Evolutionary conservation across 2,888 invertebrate genomes (phyloP), one percentile per base, ranked within the genome.

Genomic region (Embidobia sp.): DNA sequence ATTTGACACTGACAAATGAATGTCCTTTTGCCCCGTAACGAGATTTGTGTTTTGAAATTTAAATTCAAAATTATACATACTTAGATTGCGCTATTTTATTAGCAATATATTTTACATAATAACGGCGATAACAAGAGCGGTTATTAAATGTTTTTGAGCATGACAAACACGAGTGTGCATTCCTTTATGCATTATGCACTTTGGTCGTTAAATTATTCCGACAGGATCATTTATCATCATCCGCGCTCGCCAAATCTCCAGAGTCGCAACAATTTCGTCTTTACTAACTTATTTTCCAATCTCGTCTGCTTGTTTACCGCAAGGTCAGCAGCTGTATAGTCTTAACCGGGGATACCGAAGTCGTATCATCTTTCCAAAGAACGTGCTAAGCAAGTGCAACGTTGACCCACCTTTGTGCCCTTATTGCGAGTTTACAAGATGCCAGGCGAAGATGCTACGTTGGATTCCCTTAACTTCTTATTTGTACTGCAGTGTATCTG

Each of bases 211-310:
- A 53, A 53, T 72, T 72, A 72, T 63, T 63, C 48, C 37, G 26
- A 29, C 10, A 22, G 11, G 26, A 26, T 57, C 57, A 48, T 73
- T 64, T 64, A 64, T 73, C 64, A 57, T 64, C 29, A 31, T 15
- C 11, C 22, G 27, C 13, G 40, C 48, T 46, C 31, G 13, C 40
- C 57, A 31, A 40, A 42, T 59, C 66, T 66, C 72, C 3, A 42
- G 72, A 64, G 70, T 70, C 51, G 16, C 63, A 64, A 48, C 63
- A 72, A 63, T 64, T 63, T 57, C 35, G 48, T 42, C 55, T 59
- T 66, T 59, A 37, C 73, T 59, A 59, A 59, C 73, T 74, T 74
- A 59, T 74, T 74, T 66, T 66, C 59, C 66, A 74, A 74, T 66
- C 66, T 74, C 44, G 33, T 57, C 49, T 11, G 44, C 61, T 59